Evolutionary conservation across 1,140 invertebrate species (phyloP).

Genomic region (Hylaeus volcanicus): DNA sequence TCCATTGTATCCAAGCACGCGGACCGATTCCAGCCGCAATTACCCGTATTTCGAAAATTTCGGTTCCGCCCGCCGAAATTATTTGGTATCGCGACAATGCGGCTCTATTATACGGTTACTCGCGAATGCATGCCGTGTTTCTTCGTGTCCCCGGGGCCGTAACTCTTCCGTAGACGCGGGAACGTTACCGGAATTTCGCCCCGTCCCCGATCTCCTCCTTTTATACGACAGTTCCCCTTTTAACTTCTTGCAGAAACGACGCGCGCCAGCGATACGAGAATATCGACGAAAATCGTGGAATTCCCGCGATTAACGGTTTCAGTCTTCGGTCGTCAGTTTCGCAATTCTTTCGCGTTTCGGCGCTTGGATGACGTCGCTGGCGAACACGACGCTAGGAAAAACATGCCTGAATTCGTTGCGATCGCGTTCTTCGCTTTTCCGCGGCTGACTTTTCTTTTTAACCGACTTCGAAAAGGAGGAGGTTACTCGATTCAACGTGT

Average conservation of each 20-base stretch:
- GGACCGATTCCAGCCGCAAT: constrained; percentile 15
- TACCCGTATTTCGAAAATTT: constrained; percentile 53
- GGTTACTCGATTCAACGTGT: too few relatives aligned
- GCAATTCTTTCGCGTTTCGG: constrained; percentile 3
- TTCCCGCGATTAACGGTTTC: constrained; percentile 42
- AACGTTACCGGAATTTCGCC: constrained; percentile 62
- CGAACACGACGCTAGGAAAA: constrained; percentile 3
- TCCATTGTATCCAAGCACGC: not conserved
- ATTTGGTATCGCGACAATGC: constrained; percentile 51
- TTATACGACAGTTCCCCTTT: constrained; percentile 51
- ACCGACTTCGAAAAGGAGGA: too few relatives aligned
- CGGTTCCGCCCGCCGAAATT: constrained; percentile 48
- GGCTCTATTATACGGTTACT: constrained; percentile 55
- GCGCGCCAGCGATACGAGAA: constrained; percentile 50
- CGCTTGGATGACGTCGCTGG: not conserved
- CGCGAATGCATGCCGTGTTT: constrained; percentile 64
- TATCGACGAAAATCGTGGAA: constrained; percentile 54
- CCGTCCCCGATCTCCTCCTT: constrained; percentile 26
- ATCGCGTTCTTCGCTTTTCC: not conserved
- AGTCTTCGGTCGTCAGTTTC: too few relatives aligned
- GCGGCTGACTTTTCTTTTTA: not conserved
- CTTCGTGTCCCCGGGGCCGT: constrained; percentile 58
- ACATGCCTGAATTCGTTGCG: not conserved
- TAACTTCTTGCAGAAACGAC: constrained; percentile 38
- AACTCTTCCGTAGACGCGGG: constrained; percentile 55